Evolutionary conservation across 2,113 vertebrate genomes (phyloP).

Genomic region (Mandrillus leucophaeus): DNA sequence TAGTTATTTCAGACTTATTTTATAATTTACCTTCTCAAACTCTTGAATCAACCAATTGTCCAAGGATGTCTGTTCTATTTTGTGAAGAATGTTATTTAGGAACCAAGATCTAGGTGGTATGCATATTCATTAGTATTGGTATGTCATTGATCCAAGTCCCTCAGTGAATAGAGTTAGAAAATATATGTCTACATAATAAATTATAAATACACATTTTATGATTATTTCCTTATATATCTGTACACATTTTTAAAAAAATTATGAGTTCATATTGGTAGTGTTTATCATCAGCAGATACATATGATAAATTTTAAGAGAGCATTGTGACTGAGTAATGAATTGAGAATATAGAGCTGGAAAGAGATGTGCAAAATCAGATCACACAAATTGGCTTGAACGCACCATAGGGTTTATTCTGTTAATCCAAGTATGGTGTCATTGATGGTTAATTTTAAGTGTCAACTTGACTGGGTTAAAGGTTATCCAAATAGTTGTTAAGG

Average conservation of each 20-base stretch:
- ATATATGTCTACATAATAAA: neutral
- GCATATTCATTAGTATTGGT: neutral
- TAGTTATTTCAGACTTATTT: neutral
- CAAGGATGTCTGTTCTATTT: neutral
- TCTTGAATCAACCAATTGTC: neutral
- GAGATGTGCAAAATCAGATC: neutral
- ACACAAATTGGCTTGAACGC: neutral
- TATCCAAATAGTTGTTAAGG: neutral
- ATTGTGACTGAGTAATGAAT: neutral
- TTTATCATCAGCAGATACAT: neutral
- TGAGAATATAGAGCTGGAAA: neutral
- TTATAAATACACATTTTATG: neutral
- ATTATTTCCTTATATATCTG: neutral
- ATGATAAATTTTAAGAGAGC: neutral
- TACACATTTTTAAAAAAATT: neutral
- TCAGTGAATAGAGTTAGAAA: neutral
- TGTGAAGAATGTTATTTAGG: neutral
- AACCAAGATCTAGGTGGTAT: neutral
- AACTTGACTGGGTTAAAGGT: neutral
- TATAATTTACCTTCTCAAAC: neutral
- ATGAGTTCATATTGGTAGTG: neutral
- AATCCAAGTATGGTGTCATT: neutral
- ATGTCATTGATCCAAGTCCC: no score
- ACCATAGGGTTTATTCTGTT: neutral
- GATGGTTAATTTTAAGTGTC: neutral